Conservation (phyloP, 2,113 vertebrate genomes). For the Alectura lathami region DNA sequence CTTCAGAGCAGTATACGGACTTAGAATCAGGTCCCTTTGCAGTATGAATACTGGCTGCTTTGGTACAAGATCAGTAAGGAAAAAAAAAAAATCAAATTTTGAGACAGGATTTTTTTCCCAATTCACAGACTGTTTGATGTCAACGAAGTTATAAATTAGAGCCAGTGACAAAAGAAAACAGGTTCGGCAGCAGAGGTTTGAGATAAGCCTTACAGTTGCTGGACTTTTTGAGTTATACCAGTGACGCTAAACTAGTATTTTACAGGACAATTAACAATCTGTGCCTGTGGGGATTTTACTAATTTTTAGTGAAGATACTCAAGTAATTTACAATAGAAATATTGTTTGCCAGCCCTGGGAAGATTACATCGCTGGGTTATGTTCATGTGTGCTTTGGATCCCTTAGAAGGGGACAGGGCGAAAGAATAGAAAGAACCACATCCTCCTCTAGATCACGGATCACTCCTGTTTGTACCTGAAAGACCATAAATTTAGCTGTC, state of each 20-base stretch:
- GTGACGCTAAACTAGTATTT: background rate
- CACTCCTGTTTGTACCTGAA: slow-evolving; percentile 62
- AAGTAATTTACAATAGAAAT: background rate
- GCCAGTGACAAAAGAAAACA: background rate
- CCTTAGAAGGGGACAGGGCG: background rate
- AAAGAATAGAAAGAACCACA: slow-evolving; percentile 4
- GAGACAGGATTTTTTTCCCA: background rate
- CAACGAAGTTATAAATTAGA: background rate
- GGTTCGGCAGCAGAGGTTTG: background rate
- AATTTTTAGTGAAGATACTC: background rate
- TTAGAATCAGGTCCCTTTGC: background rate
- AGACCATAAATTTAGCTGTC: slow-evolving; percentile 48
- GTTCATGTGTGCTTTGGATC: background rate
- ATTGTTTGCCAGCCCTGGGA: background rate
- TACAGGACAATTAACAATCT: background rate
- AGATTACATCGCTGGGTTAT: background rate
- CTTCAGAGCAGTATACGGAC: background rate
- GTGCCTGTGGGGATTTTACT: background rate
- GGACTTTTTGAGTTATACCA: background rate
- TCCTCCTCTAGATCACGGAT: slow-evolving; percentile 27
- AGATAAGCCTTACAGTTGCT: background rate
- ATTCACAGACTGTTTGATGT: background rate
- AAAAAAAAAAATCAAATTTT: background rate
- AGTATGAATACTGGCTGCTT: background rate
- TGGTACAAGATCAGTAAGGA: background rate